Evolutionary conservation across 2,797 vertebrate species (phyloP).

Genomic region (Sitta carolinensis): DNA sequence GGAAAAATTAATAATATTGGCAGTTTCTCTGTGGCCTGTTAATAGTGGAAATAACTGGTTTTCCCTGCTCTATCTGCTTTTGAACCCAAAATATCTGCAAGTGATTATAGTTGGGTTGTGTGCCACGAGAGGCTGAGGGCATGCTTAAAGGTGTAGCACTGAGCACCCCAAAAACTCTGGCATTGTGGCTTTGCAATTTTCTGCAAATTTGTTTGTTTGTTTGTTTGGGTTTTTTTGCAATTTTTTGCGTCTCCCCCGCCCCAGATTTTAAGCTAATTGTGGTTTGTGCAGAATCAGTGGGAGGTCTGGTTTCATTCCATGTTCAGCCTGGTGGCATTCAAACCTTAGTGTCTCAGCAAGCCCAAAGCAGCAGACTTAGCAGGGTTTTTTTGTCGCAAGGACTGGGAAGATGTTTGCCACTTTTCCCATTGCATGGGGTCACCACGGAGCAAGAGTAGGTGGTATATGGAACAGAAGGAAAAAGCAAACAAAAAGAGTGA

Average conservation of each 20-base stretch:
- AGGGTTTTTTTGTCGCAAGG: neutral
- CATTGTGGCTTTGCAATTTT: neutral
- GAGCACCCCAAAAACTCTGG: neutral
- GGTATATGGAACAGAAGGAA: neutral
- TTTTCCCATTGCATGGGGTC: neutral
- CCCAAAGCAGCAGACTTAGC: neutral
- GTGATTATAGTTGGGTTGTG: neutral
- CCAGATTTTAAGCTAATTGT: neutral
- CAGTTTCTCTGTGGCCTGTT: neutral
- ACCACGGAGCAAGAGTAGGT: neutral
- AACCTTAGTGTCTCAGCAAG: neutral
- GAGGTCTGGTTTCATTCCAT: neutral
- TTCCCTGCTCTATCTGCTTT: neutral
- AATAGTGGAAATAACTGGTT: neutral
- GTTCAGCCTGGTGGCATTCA: neutral
- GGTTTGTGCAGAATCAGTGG: neutral
- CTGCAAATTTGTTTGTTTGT: too few relatives aligned
- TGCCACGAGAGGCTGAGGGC: neutral
- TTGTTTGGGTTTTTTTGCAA: too few relatives aligned
- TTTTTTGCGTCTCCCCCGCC: too few relatives aligned
- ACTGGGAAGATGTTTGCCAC: neutral
- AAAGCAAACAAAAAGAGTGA: neutral
- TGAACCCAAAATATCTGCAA: neutral
- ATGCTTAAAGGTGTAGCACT: neutral
- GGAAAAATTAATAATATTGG: neutral